Percentiles rank a stretch among this genome's conserved stretches.
Conservation (phyloP, 2,888 invertebrate genomes). For the Craniophora ligustri region DNA sequence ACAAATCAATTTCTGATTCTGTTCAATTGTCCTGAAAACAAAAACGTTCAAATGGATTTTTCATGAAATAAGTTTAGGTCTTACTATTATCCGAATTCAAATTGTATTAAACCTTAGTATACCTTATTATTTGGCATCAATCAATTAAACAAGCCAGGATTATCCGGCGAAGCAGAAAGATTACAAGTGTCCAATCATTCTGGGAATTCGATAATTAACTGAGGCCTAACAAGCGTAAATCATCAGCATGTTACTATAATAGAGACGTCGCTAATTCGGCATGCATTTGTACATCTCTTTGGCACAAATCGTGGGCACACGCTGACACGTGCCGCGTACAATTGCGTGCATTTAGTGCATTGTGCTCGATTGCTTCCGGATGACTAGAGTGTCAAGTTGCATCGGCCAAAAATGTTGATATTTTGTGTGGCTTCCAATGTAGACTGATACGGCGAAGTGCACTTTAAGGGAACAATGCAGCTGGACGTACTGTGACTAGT, state of each 20-base stretch:
- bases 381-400: constrained; percentile 64
- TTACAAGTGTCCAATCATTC: constrained; percentile 21
- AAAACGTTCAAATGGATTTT: too few species aligned
- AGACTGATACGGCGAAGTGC: constrained; percentile 44
- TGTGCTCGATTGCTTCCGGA: constrained; percentile 67
- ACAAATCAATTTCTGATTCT: too few species aligned
- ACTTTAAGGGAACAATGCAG: constrained; percentile 27
- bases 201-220: constrained; percentile 39
- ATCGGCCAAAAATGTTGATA: constrained; percentile 52
- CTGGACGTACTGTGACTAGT: constrained; percentile 16
- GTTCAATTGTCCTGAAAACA: too few species aligned
- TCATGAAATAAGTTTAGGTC: too few species aligned
- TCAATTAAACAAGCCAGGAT: constrained; percentile 13
- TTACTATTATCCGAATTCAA: not conserved
- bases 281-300: constrained; percentile 45
- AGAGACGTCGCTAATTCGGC: constrained; percentile 50
- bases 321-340: constrained; percentile 56
- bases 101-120: not conserved
- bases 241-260: constrained; percentile 42
- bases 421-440: constrained; percentile 51
- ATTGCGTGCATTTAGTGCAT: constrained; percentile 51
- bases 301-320: constrained; percentile 52
- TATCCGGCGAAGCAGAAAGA: constrained; percentile 13
- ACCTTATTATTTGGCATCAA: constrained; percentile 2
- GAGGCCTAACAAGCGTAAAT: constrained; percentile 56